Base-by-base conservation (phyloP, 2,797 vertebrate species). In the Pseudomugil tenellus region DNA sequence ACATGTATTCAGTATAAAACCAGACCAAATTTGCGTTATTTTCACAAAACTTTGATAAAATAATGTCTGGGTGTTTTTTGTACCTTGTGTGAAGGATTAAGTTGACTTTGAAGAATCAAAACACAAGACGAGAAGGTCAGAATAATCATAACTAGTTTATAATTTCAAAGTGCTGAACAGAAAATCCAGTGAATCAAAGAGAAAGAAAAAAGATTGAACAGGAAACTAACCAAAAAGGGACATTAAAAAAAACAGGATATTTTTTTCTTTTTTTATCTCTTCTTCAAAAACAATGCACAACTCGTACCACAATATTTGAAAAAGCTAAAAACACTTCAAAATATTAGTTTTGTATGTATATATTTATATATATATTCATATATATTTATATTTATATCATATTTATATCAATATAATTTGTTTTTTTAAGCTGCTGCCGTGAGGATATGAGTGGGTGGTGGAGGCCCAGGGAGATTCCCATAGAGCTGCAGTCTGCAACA, bases 281-380 rank as follows among this genome's bases (percentile, higher is more conserved):
- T 92, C 76, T 93, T 92, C 87, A 90, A 91, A 92, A 92, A 90
- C 90, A 93, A 94, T 91, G 90, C 94, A 95, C 93, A 93, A 94
- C 90, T 95, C 78, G 93, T 95, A 95, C 94, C 94, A 95, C 94
- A 94, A 94, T 92, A 93, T 94, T 95, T 95, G 93, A 94, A 95
- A 95, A 94, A 95, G 92, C 93, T 95, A 95, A 93, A 94, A 95
- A 95, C 94, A 95, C 92, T 94, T 94, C 91, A 95, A 95, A 95
- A 95, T 95, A 95, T 94, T 95, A 93, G 92, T 94, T 93, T 93
- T 93, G 80, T 92, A 82, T 92, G 81, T 92, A 87, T 92, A 83
- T 92, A 84, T 91, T 81, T 93, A 74, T 91, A 89, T 92, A 77
- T 90, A 72, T 93, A 84, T 58, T 23, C 54, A 63, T 63, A 43